These are phyloP conservation scores for Poecilia gillii DNA, from an alignment of 2,797 vertebrate genomes.

Conservation along the genomic window DNA sequence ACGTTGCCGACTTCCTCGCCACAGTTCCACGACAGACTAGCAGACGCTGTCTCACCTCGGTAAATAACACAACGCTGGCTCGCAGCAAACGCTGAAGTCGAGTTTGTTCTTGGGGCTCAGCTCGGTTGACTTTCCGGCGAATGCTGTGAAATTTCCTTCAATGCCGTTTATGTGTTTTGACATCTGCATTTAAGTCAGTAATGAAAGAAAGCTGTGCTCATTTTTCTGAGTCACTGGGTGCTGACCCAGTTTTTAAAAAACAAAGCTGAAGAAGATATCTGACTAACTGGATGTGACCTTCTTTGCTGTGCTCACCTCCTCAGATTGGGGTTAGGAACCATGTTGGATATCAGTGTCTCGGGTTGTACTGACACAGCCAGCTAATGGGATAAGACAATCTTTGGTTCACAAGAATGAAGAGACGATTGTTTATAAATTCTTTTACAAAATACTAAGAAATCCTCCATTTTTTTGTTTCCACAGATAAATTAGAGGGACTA, in stretches of 20 bases:
- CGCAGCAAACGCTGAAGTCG: constrained; percentile 24
- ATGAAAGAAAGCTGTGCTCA: constrained; percentile 11
- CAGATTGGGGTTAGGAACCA: constrained; percentile 49
- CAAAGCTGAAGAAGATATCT: constrained; percentile 24
- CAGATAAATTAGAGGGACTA: background rate
- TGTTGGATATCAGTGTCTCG: constrained; percentile 26
- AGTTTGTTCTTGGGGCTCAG: constrained; percentile 33
- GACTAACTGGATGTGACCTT: constrained; percentile 36
- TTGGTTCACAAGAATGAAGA: background rate
- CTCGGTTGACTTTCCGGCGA: constrained; percentile 39
- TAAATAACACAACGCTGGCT: constrained; percentile 29
- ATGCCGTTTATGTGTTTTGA: constrained; percentile 14
- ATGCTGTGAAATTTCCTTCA: constrained; percentile 7
- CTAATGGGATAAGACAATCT: background rate
- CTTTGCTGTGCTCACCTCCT: constrained; percentile 41
- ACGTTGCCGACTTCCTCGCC: constrained; percentile 40
- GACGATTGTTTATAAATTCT: background rate
- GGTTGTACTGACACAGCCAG: background rate
- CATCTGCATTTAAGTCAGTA: background rate
- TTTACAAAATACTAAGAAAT: background rate
- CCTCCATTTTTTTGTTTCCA: background rate
- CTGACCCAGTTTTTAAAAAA: constrained; percentile 34
- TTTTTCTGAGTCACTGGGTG: constrained; percentile 19
- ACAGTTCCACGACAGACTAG: constrained; percentile 46
- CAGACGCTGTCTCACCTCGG: constrained; percentile 45